These are phyloP conservation scores for Scalopus aquaticus DNA, from an alignment of 2,113 vertebrate genomes.

Conservation along the genomic window DNA sequence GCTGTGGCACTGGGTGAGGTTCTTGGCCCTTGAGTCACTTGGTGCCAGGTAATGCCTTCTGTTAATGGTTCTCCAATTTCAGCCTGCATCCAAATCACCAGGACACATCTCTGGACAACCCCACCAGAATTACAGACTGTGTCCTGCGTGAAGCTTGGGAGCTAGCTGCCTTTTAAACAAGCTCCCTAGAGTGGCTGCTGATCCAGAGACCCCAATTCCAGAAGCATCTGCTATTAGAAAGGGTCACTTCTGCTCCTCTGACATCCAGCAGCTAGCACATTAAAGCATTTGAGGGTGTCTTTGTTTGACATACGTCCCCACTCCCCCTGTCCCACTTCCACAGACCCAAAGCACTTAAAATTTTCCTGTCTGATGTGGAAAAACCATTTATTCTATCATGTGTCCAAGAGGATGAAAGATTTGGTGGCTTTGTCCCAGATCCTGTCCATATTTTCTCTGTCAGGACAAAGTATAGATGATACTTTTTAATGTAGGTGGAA, in stretches of 20 bases:
- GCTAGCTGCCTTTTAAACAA: neutral
- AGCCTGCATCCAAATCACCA: neutral
- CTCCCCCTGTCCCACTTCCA: slow-evolving; percentile 44
- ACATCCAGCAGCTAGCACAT: neutral
- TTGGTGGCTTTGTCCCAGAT: slow-evolving; percentile 58
- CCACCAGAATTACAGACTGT: neutral
- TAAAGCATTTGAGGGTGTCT: neutral
- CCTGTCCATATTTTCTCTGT: slow-evolving; percentile 40
- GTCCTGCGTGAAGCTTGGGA: neutral
- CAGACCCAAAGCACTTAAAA: slow-evolving; percentile 46
- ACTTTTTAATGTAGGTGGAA: neutral
- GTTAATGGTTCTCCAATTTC: neutral
- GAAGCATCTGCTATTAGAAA: neutral
- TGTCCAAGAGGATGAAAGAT: slow-evolving; percentile 48
- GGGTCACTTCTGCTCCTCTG: no score
- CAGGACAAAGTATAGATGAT: neutral
- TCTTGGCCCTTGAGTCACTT: neutral
- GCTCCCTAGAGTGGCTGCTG: neutral
- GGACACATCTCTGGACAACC: neutral
- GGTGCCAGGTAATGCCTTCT: neutral
- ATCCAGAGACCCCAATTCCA: neutral
- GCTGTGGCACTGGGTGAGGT: neutral
- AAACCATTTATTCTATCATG: slow-evolving; percentile 28
- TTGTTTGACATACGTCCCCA: slow-evolving; percentile 15
- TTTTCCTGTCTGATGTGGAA: slow-evolving; percentile 39